phyloP scores from a whole-genome alignment of 1,140 invertebrate species.

The Liolophura sinensis region DNA sequence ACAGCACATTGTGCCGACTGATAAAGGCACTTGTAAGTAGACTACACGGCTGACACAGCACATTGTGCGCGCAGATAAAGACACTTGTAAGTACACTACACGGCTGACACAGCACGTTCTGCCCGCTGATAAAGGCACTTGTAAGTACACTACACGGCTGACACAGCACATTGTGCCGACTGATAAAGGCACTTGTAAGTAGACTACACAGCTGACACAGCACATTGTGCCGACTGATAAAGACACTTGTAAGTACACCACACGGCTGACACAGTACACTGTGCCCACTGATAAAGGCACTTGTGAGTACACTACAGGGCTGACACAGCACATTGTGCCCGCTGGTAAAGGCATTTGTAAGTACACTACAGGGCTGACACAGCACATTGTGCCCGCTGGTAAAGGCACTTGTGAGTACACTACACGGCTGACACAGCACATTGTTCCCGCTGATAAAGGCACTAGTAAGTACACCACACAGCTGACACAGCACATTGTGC shows the following conservation, averaged over 20 bases:
- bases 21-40: constrained; percentile 58
- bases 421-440: constrained; percentile 67
- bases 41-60: constrained; percentile 64
- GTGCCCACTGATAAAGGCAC: constrained; percentile 66
- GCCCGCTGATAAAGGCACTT: constrained; percentile 64
- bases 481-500: constrained; percentile 70
- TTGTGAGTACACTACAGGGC: constrained; percentile 37
- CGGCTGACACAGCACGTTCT: constrained; percentile 69
- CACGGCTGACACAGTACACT: constrained; percentile 69
- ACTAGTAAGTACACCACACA: constrained; percentile 48
- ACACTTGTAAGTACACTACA: constrained; percentile 55
- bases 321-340: constrained; percentile 69
- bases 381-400: constrained; percentile 71
- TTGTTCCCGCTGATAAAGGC: constrained; percentile 67
- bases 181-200: constrained; percentile 61
- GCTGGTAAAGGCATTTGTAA: constrained; percentile 61
- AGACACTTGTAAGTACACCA: constrained; percentile 54
- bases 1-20: constrained; percentile 69
- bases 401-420: constrained; percentile 58
- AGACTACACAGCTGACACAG: constrained; percentile 67
- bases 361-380: constrained; percentile 68
- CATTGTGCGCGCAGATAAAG: constrained; percentile 68
- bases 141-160: constrained; percentile 59
- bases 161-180: constrained; percentile 70
- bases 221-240: constrained; percentile 71